These are phyloP conservation scores for Athalia rosae DNA, from an alignment of 2,888 invertebrate species.

Conservation along the genomic window DNA sequence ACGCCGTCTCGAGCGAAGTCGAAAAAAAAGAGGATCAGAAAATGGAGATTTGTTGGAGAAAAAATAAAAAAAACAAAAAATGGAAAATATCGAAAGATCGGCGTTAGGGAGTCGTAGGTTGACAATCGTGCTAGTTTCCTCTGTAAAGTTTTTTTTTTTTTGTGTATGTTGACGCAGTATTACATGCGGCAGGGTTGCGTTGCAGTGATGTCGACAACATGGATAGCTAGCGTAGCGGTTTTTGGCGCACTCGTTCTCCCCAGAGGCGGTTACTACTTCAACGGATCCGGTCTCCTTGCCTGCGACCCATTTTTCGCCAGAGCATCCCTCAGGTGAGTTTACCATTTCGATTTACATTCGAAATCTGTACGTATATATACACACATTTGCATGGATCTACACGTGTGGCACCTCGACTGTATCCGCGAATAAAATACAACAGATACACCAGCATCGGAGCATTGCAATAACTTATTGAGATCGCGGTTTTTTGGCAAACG, in stretches of 20 bases:
- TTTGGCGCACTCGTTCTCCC: slow-evolving; percentile 90
- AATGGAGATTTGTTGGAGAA: too few relatives aligned
- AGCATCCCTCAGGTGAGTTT: slow-evolving; percentile 78
- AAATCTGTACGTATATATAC: too few relatives aligned
- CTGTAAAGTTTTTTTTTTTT: slow-evolving; percentile 44
- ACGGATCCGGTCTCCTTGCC: slow-evolving; percentile 88
- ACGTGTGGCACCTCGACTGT: not conserved
- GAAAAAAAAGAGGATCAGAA: not conserved
- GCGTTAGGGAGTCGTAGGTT: not conserved
- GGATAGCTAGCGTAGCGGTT: slow-evolving; percentile 89
- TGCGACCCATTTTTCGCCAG: slow-evolving; percentile 92
- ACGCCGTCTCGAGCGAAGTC: not conserved
- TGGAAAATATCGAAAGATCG: not conserved
- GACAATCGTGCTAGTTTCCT: slow-evolving; percentile 4
- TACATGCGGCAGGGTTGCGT: slow-evolving; percentile 86
- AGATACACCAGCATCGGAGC: not conserved
- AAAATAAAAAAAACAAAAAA: not conserved
- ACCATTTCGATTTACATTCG: not conserved
- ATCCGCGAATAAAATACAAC: not conserved
- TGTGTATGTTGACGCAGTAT: slow-evolving; percentile 67
- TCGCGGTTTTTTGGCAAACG: not conserved
- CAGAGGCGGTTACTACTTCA: slow-evolving; percentile 91
- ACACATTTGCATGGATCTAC: too few relatives aligned
- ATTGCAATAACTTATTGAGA: not conserved
- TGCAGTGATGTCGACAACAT: slow-evolving; percentile 88